A percentile compares a stretch with the other conserved stretches of the same genome.
These are phyloP conservation scores for Gallinago nigripennis DNA, from an alignment of 2,797 vertebrate species.

Conservation along the genomic window DNA sequence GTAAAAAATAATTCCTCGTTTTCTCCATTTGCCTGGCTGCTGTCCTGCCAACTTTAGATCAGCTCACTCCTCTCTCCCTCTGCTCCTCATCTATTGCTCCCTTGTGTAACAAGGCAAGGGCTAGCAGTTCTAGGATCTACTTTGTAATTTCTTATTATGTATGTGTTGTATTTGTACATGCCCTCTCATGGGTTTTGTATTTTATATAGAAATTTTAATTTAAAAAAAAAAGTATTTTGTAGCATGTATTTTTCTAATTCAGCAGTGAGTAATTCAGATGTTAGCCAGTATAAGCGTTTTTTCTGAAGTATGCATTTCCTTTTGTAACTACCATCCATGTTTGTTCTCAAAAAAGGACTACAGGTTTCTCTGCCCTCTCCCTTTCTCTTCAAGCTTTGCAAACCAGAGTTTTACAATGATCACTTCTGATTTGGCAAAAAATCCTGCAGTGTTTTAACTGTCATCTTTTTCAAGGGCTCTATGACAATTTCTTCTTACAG, in stretches of 20 bases:
- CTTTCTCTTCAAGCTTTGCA: background rate
- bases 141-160: background rate
- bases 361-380: background rate
- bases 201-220: background rate
- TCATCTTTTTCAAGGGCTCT: background rate
- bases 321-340: background rate
- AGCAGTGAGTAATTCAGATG: background rate
- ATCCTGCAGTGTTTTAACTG: background rate
- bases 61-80: background rate
- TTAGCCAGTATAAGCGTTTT: background rate
- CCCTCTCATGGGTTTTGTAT: background rate
- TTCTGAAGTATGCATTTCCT: background rate
- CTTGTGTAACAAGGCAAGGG: background rate
- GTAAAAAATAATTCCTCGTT: background rate
- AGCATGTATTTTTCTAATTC: background rate
- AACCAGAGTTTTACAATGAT: background rate
- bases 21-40: background rate
- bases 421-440: background rate
- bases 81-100: background rate
- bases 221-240: background rate
- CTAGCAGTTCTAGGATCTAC: background rate
- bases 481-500: background rate
- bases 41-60: background rate
- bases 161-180: background rate
- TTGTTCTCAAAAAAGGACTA: background rate